phyloP scores from a whole-genome alignment of 2,888 invertebrate genomes.

The Ichneumon xanthorius region DNA sequence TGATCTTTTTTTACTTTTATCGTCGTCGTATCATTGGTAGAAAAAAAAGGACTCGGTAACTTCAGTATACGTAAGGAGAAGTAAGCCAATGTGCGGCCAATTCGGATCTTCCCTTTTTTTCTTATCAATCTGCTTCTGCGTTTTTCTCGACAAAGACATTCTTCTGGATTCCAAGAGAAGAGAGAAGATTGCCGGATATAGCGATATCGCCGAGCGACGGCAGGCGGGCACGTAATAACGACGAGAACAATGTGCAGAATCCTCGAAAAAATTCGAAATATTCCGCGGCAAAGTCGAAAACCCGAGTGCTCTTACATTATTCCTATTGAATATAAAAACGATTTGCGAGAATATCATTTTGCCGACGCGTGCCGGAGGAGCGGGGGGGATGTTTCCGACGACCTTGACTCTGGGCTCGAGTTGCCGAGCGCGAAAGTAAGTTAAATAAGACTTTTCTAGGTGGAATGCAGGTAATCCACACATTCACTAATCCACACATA shows the following conservation, averaged over 20 bases:
- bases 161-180: slow-evolving; percentile 11
- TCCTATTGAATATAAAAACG: slow-evolving; percentile 63
- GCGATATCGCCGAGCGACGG: slow-evolving; percentile 18
- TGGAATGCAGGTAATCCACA: not conserved
- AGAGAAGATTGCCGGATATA: not conserved
- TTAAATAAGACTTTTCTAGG: not conserved
- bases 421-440: not conserved
- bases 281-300: slow-evolving; percentile 39
- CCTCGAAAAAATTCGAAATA: slow-evolving; percentile 50
- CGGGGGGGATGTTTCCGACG: not conserved
- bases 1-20: not conserved
- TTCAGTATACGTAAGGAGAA: no score
- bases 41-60: no score
- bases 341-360: slow-evolving; percentile 64
- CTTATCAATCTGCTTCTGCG: not conserved
- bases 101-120: not conserved
- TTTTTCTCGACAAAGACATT: slow-evolving; percentile 26
- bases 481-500: not conserved
- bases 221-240: slow-evolving; percentile 49
- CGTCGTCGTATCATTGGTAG: not conserved
- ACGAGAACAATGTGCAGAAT: slow-evolving; percentile 44
- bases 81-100: not conserved
- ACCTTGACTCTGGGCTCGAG: slow-evolving; percentile 38
- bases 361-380: slow-evolving; percentile 22
- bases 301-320: slow-evolving; percentile 37